A percentile compares a stretch with the other conserved stretches of the same genome.
phyloP scores from a whole-genome alignment of 2,113 vertebrate genomes.

The Salvelinus namaycush region DNA sequence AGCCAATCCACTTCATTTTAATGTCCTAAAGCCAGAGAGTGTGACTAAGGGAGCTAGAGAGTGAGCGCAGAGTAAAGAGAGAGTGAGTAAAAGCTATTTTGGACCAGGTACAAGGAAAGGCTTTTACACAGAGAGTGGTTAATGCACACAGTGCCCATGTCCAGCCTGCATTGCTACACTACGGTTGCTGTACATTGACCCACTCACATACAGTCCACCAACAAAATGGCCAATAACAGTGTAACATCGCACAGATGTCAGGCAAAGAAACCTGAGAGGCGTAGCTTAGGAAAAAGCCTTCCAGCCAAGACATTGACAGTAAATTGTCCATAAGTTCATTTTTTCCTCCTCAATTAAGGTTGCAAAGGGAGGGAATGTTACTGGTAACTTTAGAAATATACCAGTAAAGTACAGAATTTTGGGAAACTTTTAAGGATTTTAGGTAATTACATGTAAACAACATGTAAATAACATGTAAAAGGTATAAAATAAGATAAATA shows the following conservation, averaged over 20 bases:
- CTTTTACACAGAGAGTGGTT: slow-evolving; percentile 67
- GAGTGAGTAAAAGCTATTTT: slow-evolving; percentile 70
- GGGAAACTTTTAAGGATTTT: too few relatives aligned
- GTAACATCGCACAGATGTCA: too few relatives aligned
- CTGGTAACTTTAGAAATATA: too few relatives aligned
- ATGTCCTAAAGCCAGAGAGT: slow-evolving; percentile 29
- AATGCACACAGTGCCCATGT: slow-evolving; percentile 52
- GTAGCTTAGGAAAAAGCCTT: neutral
- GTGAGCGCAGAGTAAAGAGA: slow-evolving; percentile 7
- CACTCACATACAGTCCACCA: neutral
- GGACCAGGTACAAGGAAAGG: slow-evolving; percentile 70
- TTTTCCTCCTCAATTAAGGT: too few relatives aligned
- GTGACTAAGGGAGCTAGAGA: neutral
- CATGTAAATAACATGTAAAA: too few relatives aligned
- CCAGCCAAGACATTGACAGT: neutral
- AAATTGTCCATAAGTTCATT: neutral
- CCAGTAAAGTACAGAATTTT: too few relatives aligned
- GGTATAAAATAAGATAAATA: too few relatives aligned
- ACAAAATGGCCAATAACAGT: too few relatives aligned
- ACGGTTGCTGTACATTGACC: slow-evolving; percentile 8
- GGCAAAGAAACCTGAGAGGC: too few relatives aligned
- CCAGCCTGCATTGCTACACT: slow-evolving; percentile 11
- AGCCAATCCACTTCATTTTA: slow-evolving; percentile 61
- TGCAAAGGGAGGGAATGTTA: too few relatives aligned
- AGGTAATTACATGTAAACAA: too few relatives aligned